Conservation (phyloP, 2,797 vertebrate species). For the Acipenser oxyrinchus region DNA sequence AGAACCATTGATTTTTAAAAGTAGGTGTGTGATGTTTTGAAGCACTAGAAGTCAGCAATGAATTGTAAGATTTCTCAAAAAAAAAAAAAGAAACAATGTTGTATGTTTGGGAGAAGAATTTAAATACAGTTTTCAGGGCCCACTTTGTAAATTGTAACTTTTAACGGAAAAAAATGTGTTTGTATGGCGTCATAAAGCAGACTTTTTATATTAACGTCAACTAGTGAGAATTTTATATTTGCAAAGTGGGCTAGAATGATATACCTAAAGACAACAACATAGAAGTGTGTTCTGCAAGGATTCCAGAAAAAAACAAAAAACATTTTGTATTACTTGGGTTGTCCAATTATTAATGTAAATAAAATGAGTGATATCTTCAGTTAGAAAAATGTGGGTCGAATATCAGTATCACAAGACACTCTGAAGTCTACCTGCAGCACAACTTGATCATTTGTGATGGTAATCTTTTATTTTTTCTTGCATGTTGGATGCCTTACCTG, state of each 20-base stretch:
- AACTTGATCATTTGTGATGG: constrained; percentile 23
- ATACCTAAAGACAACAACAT: constrained; percentile 12
- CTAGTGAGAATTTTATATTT: constrained; percentile 7
- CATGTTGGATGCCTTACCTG: constrained; percentile 32
- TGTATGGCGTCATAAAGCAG: constrained; percentile 19
- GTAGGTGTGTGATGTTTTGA: constrained; percentile 20
- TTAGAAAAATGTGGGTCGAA: constrained; percentile 18
- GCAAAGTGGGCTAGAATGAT: constrained; percentile 7
- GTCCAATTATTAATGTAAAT: constrained; percentile 13
- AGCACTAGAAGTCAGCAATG: constrained; percentile 38
- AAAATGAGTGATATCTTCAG: constrained; percentile 12
- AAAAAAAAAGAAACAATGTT: too few species aligned
- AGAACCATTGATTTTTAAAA: too few species aligned
- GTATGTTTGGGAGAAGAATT: constrained; percentile 16
- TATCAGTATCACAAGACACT: not conserved
- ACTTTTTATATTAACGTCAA: constrained; percentile 15
- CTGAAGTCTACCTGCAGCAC: constrained; percentile 19
- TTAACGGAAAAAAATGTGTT: constrained; percentile 5
- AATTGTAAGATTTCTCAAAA: constrained; percentile 17
- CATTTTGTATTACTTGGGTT: constrained; percentile 23
- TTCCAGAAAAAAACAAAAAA: constrained; percentile 17
- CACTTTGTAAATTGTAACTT: constrained; percentile 15
- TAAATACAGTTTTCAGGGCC: constrained; percentile 9
- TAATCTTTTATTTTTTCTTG: constrained; percentile 30
- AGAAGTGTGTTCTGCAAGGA: constrained; percentile 24